phyloP scores from a whole-genome alignment of 2,113 vertebrate genomes.

The Rissa tridactyla region DNA sequence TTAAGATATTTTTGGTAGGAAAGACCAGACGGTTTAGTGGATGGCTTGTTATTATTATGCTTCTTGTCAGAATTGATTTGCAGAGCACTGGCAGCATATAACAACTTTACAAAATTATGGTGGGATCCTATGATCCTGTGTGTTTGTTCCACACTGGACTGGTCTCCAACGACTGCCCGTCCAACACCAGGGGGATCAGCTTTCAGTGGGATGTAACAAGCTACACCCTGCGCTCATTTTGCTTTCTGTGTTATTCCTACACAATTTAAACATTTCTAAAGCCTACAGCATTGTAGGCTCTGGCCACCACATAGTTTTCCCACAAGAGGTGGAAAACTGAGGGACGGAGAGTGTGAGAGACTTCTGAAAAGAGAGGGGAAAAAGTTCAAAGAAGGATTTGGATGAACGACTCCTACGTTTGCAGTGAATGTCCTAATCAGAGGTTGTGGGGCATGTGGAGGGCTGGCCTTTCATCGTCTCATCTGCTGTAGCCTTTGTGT shows the following conservation, averaged over 20 bases:
- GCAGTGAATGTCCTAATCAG: not conserved
- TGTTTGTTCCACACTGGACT: not conserved
- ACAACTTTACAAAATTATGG: not conserved
- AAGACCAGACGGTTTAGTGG: not conserved
- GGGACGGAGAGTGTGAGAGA: not conserved
- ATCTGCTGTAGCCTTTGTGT: not conserved
- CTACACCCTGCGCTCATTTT: not conserved
- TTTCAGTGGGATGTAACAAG: not conserved
- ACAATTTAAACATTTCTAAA: not conserved
- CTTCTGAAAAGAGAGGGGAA: not conserved
- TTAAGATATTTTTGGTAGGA: constrained; percentile 46
- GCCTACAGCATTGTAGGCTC: not conserved
- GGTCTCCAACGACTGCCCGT: not conserved
- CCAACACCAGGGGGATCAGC: rapidly evolving
- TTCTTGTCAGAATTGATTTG: not conserved
- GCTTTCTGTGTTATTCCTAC: not conserved
- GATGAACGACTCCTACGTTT: not conserved
- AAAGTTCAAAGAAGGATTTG: not conserved
- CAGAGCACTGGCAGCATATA: not conserved
- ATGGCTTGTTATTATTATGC: not conserved
- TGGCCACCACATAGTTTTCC: not conserved
- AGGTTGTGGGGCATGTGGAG: not conserved
- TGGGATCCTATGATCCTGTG: not conserved
- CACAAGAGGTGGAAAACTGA: not conserved
- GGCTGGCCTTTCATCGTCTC: not conserved